Base-by-base conservation (phyloP, 2,113 vertebrate genomes). In the Phaethon lepturus region DNA sequence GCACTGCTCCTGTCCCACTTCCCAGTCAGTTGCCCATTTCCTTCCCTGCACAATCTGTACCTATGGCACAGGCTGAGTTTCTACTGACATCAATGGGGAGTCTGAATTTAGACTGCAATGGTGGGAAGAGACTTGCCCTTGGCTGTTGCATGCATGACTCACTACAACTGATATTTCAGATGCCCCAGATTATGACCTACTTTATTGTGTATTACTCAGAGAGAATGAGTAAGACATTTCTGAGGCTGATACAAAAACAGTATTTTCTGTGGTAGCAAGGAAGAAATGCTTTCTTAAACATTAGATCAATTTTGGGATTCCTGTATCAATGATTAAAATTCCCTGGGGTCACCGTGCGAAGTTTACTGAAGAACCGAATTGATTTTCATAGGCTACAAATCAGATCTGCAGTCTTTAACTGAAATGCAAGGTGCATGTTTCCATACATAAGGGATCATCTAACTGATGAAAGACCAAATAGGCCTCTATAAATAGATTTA, bases 181-280 rank as follows among this genome's bases (percentile, higher is more conserved):
- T 94, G 95, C 62, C 89, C 95, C 94, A 87, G 86, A 89, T 94
- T 94, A 85, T 95, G 89, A 88, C 89, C 95, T 93, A 95, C 84
- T 97, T 97, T 90, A 35, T n/a, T 35, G 28, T 28, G 17, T 29
- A 26, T 91, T 95, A 69, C 60, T 95, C 86, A 68, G 79, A 78
- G 17, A 25, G 40, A 84, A 92, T 59, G 52, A 88, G 60, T 47
- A 79, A 95, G 84, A 67, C 62, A 33, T 76, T 89, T 82, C 80
- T 42, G 66, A 93, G 69, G 56, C 44, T 38, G 40, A 89, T 18
- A 85, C 19, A 80, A 86, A 88, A 7, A 1, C 22, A 79, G 62
- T 55, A 84, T 87, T 95, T 96, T 89, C 38, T 42, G 19, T 55
- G n/a, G 49, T 33, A 95, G 58, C 38, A 66, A 73, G 94, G 58